Conservation (phyloP, 2,113 vertebrate genomes). For the Microtus ochrogaster region DNA sequence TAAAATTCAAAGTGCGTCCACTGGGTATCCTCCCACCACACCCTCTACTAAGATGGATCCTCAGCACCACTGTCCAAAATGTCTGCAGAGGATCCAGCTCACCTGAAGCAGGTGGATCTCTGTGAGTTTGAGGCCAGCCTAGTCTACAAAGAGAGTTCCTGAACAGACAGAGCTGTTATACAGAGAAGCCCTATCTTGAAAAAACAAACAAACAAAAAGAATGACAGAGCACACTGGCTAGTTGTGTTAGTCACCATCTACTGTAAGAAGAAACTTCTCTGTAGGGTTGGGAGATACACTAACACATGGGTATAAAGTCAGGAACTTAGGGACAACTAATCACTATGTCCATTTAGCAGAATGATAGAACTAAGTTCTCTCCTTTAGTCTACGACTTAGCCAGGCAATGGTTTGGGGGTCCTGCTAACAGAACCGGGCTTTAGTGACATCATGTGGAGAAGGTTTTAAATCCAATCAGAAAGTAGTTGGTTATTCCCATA, state of each 20-base stretch:
- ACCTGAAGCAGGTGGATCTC: not conserved
- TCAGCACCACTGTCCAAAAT: not conserved
- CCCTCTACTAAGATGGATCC: not conserved
- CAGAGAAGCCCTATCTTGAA: too few species aligned
- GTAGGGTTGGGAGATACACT: not conserved
- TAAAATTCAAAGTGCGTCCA: not conserved
- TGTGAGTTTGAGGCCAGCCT: too few species aligned
- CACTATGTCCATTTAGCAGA: not conserved
- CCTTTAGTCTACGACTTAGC: too few species aligned
- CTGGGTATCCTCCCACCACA: not conserved
- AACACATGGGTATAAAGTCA: not conserved
- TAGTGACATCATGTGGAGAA: not conserved
- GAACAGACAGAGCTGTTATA: too few species aligned
- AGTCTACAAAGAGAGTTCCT: too few species aligned
- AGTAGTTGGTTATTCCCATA: not conserved
- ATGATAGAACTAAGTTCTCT: not conserved
- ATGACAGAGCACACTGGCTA: not conserved
- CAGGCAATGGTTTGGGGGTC: not conserved
- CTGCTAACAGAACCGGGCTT: not conserved
- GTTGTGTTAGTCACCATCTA: not conserved
- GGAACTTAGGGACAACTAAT: not conserved
- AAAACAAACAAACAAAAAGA: not conserved
- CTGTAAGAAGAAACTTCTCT: not conserved
- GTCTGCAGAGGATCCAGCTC: not conserved
- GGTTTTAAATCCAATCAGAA: not conserved